Conservation (phyloP, 2,797 vertebrate species). For the Alectoris magna region DNA sequence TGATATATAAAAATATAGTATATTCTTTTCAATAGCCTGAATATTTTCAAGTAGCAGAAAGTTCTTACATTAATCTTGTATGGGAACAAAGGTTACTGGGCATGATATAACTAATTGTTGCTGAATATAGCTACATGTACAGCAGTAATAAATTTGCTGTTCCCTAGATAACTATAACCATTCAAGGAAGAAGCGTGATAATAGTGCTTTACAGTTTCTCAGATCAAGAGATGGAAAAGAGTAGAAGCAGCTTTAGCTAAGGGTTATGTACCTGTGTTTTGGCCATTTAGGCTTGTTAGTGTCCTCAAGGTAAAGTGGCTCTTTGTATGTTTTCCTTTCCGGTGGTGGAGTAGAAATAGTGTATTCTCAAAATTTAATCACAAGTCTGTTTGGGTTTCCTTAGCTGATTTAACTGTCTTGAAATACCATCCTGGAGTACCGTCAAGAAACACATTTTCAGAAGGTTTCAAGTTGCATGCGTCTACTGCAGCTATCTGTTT, state of each 20-base stretch:
- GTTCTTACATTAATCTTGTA: conserved; percentile 17
- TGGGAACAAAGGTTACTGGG: not conserved
- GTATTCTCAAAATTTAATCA: not conserved
- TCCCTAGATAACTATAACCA: not conserved
- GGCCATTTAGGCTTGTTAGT: not conserved
- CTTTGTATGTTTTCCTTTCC: not conserved
- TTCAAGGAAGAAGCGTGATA: not conserved
- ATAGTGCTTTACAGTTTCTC: not conserved
- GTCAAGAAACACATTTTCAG: not conserved
- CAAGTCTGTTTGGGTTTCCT: not conserved
- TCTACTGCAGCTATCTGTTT: not conserved
- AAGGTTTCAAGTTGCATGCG: not conserved
- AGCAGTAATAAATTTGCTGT: not conserved
- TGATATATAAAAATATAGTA: not conserved
- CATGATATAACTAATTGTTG: not conserved
- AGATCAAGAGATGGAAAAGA: not conserved
- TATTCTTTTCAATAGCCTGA: not conserved
- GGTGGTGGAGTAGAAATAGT: not conserved
- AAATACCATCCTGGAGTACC: not conserved
- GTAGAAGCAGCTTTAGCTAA: not conserved
- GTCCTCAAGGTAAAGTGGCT: not conserved
- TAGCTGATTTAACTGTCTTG: not conserved
- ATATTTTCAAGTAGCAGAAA: not conserved
- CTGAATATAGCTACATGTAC: not conserved
- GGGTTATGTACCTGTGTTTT: not conserved